These are phyloP conservation scores for Cantharis nigra DNA, from an alignment of 2,888 invertebrate species.

Conservation along the genomic window DNA sequence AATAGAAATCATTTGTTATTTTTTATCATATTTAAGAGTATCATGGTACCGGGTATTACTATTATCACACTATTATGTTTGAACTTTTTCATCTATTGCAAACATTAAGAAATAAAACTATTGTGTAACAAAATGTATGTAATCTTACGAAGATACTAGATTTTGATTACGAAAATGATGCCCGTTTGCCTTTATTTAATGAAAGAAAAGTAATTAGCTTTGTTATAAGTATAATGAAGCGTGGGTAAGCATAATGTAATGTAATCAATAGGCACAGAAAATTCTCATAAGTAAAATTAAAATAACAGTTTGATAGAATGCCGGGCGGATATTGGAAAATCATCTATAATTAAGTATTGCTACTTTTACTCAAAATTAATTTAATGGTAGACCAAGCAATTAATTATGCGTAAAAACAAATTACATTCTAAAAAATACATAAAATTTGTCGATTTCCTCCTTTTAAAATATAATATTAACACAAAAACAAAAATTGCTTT, in stretches of 20 bases:
- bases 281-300: conserved; percentile 14
- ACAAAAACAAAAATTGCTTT: background rate
- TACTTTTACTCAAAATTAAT: conserved; percentile 16
- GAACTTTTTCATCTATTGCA: background rate
- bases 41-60: too few species aligned
- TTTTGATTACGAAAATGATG: background rate
- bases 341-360: conserved; percentile 17
- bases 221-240: conserved; percentile 25
- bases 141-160: background rate
- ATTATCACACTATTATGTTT: too few species aligned
- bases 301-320: conserved; percentile 10
- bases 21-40: too few species aligned
- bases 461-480: background rate
- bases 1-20: too few species aligned
- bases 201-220: conserved; percentile 27
- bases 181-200: conserved; percentile 14
- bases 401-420: conserved; percentile 14
- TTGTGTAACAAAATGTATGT: background rate
- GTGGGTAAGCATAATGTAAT: conserved; percentile 21
- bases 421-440: background rate
- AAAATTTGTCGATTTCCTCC: background rate
- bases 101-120: too few species aligned
- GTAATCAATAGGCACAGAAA: conserved; percentile 21
- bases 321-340: conserved; percentile 31
- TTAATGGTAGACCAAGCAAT: conserved; percentile 8